These are phyloP conservation scores for Drosophila nr. medialis DNA, from an alignment of 2,888 invertebrate species.

Conservation along the genomic window DNA sequence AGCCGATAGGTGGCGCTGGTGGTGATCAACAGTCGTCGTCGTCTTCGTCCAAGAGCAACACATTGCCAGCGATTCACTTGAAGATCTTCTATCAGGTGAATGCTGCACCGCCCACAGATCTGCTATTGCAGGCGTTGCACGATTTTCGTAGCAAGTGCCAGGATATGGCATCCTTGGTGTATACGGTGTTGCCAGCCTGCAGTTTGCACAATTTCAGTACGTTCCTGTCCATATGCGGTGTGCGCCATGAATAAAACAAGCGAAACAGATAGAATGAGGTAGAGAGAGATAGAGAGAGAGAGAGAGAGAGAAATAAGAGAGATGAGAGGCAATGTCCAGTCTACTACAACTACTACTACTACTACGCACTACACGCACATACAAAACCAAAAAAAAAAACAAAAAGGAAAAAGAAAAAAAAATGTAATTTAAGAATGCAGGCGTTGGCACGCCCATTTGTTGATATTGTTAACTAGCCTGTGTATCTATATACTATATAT, in stretches of 20 bases:
- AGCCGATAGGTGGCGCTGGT: constrained; percentile 36
- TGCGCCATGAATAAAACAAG: constrained; percentile 88
- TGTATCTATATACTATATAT: constrained; percentile 57
- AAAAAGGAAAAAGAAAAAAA: not conserved
- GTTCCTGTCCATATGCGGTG: constrained; percentile 93
- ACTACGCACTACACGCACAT: constrained; percentile 19
- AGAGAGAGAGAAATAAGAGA: constrained; percentile 21
- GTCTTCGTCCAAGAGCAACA: not conserved
- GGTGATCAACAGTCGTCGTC: constrained; percentile 48
- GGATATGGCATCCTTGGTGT: constrained; percentile 86
- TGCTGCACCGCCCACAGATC: constrained; percentile 85
- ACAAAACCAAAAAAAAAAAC: not conserved
- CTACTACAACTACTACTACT: not conserved
- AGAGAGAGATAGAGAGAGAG: not conserved
- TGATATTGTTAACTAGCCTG: constrained; percentile 74
- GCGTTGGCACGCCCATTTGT: constrained; percentile 55
- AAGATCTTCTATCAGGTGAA: constrained; percentile 91
- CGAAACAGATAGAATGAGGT: constrained; percentile 4
- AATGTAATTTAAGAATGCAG: constrained; percentile 44
- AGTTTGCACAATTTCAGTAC: constrained; percentile 92
- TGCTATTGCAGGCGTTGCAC: constrained; percentile 84
- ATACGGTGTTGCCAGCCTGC: constrained; percentile 91
- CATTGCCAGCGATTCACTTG: constrained; percentile 89
- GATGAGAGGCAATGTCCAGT: constrained; percentile 30
- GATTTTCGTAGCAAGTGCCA: constrained; percentile 85